A percentile compares a stretch with the other conserved stretches of the same genome.
phyloP scores from a whole-genome alignment of 1,140 invertebrate species.

The Drosophila busckii region DNA sequence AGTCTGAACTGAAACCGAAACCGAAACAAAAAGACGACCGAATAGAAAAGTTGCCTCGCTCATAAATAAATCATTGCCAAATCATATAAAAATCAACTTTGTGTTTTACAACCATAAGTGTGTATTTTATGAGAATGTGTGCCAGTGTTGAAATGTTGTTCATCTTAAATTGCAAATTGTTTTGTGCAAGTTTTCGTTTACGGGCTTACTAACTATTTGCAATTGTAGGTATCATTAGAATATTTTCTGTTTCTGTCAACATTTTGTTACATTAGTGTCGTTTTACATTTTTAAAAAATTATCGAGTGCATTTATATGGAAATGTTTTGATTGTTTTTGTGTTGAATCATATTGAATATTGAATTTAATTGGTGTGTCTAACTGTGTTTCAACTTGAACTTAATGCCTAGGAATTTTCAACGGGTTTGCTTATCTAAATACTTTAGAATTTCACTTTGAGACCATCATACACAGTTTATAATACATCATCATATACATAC shows the following conservation, averaged over 20 bases:
- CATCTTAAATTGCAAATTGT: conserved; percentile 9
- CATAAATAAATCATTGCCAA: conserved; percentile 16
- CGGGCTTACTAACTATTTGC: no score
- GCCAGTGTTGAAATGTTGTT: conserved; percentile 6
- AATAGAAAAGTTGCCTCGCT: no score
- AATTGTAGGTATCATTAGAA: no score
- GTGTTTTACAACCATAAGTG: conserved; percentile 69
- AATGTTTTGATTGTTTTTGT: conserved; percentile 8
- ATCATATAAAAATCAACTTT: conserved; percentile 48
- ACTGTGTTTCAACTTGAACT: conserved; percentile 58
- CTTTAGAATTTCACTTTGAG: conserved; percentile 70
- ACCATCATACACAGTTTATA: conserved; percentile 59
- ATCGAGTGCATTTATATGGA: conserved; percentile 25
- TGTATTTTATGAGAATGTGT: conserved; percentile 36
- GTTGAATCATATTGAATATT: no score
- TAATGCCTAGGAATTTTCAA: conserved; percentile 61
- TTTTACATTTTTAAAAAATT: conserved; percentile 42
- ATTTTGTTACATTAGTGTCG: conserved; percentile 31
- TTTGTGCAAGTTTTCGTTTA: conserved; percentile 44
- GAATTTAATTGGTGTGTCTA: conserved; percentile 7
- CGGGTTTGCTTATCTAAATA: conserved; percentile 74
- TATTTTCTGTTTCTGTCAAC: conserved; percentile 17
- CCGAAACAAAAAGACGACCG: no score
- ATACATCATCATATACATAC: conserved; percentile 53
- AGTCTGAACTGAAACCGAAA: no score